Conservation (phyloP, 2,888 invertebrate genomes). For the Metallyticus violacea region DNA sequence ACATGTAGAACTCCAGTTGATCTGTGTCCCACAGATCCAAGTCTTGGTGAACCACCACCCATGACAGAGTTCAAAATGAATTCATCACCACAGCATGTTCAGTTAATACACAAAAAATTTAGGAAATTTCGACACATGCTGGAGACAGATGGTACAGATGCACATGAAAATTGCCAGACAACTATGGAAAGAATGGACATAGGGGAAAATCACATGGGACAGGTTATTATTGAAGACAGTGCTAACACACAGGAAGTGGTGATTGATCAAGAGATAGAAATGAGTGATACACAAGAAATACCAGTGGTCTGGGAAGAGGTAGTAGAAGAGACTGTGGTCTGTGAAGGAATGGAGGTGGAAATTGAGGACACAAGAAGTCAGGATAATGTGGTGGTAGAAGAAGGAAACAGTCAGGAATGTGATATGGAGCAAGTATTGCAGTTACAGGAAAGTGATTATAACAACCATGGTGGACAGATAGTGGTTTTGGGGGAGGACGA, state of each 20-base stretch:
- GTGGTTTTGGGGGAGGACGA: slow-evolving; percentile 16
- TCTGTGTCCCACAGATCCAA: slow-evolving; percentile 17
- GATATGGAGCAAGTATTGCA: slow-evolving; percentile 14
- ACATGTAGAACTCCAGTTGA: slow-evolving; percentile 19
- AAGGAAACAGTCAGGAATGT: slow-evolving; percentile 32
- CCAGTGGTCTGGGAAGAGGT: slow-evolving; percentile 41
- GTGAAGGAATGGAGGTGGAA: slow-evolving; percentile 44
- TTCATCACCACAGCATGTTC: slow-evolving; percentile 46
- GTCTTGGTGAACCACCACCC: slow-evolving; percentile 16
- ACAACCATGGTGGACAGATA: slow-evolving; percentile 16
- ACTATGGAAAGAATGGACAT: slow-evolving; percentile 51
- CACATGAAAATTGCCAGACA: slow-evolving; percentile 47
- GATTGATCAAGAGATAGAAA: slow-evolving; percentile 20
- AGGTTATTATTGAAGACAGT: slow-evolving; percentile 30
- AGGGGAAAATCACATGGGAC: background rate
- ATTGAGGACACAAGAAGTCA: slow-evolving; percentile 34
- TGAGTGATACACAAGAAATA: slow-evolving; percentile 12
- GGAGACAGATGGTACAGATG: background rate
- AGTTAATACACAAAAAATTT: slow-evolving; percentile 1
- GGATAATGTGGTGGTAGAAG: slow-evolving; percentile 34
- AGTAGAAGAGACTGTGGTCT: slow-evolving; percentile 47
- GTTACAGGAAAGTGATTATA: slow-evolving; percentile 12
- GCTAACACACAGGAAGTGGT: slow-evolving; percentile 25
- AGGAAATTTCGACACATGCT: slow-evolving; percentile 8
- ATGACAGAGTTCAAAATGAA: slow-evolving; percentile 41